These are phyloP conservation scores for Drosophila pseudotalamancana DNA, from an alignment of 2,888 invertebrate species.

Conservation along the genomic window DNA sequence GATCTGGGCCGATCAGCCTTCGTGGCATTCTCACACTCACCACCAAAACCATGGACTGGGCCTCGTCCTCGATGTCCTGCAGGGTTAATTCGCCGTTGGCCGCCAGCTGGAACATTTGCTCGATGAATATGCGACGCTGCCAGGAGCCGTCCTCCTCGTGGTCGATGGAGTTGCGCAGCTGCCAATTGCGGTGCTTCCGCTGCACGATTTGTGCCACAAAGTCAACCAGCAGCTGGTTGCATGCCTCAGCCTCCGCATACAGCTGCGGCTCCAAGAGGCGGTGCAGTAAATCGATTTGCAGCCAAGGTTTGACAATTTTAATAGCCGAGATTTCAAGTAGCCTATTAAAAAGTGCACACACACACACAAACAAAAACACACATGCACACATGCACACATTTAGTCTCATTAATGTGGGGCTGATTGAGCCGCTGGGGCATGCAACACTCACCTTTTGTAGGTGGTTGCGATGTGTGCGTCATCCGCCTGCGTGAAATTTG, in stretches of 20 bases:
- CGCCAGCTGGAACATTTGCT: constrained; percentile 82
- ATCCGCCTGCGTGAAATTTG: constrained; percentile 79
- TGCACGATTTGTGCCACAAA: constrained; percentile 81
- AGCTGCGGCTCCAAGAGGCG: constrained; percentile 73
- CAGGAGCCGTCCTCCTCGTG: constrained; percentile 37
- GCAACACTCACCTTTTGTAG: constrained; percentile 74
- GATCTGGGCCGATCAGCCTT: too few relatives aligned
- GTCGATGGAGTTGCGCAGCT: constrained; percentile 34
- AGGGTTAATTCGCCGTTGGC: constrained; percentile 80
- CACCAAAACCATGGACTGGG: constrained; percentile 83
- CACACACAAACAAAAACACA: constrained; percentile 7
- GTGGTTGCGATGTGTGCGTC: constrained; percentile 79
- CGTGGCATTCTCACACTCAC: constrained; percentile 57
- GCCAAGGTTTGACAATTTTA: constrained; percentile 81
- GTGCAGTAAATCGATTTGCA: constrained; percentile 82
- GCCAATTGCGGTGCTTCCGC: constrained; percentile 80
- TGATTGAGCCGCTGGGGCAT: not conserved
- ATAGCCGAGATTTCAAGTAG: constrained; percentile 81
- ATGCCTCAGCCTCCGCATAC: constrained; percentile 67
- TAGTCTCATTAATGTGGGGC: not conserved
- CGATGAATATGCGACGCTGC: constrained; percentile 81
- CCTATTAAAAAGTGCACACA: constrained; percentile 36
- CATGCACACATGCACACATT: not conserved
- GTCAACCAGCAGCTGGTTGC: constrained; percentile 76
- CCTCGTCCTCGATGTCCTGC: constrained; percentile 82